Base-by-base conservation (phyloP, 2,797 vertebrate species). In the Orestias chungarensis region DNA sequence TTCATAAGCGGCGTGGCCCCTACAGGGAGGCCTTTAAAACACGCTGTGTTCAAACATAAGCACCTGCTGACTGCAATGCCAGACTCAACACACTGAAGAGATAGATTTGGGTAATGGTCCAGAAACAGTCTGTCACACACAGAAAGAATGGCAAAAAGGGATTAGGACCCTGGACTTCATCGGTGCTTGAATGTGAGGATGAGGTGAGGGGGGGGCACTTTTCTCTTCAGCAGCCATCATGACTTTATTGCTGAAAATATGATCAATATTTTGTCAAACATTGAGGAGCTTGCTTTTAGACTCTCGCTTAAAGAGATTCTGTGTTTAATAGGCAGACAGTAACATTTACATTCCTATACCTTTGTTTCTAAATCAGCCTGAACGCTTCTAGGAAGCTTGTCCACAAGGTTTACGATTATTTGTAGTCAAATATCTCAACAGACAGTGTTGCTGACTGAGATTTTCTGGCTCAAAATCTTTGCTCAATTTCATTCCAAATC, bases 51-150 rank as follows among this genome's bases (percentile, higher is more conserved):
- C 74, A 82, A 59, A 84, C 64, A 64, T 65, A 29, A 68, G 67
- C 77, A 40, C 83, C 84, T 14, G 75, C 87, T 75, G 89, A 62
- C 81, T 66, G 65, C 40, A 40, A 81, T 73, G 72, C 44, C 74
- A 74, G 66, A 80, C 68, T 54, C 67, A 65, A 75, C 46, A 81
- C n/a, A 70, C 71, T 71, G 66, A 80, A 25, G 73, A 84, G 83
- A 89, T 82, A 71, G 85, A 84, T 89, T 86, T 86, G 80, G 80
- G 79, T 91, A 87, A 92, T 90, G 86, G 82, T 85, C 84, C 89
- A 81, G 80, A 80, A 82, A 84, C 66, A 82, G 74, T 76, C 76
- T 67, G 81, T 78, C 54, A 14, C 57, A 17, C 52, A 70, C 59
- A 59, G 71, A 73, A 74, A 83, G 33, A 68, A 68, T 38, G 44